Base-by-base conservation (phyloP, 2,797 vertebrate genomes). In the Esox masquinongy region DNA sequence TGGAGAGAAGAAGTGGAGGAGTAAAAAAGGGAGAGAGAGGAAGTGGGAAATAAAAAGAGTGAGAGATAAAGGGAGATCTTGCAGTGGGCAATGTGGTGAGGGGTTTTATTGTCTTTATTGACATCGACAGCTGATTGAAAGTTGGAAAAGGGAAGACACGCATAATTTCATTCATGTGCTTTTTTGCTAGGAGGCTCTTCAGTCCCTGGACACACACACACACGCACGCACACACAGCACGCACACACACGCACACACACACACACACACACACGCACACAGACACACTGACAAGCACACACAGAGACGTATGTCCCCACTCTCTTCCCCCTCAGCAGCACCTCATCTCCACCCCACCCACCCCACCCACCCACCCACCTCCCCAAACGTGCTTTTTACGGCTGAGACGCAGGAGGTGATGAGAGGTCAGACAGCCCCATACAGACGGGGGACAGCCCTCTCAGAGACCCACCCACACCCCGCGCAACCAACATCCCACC, bases 351-450 rank as follows among this genome's bases (percentile, higher is more conserved):
- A 74, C 74, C 80, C 79, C 74, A 68, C 72, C 79, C 83, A 75
- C 83, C 82, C 36, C 74, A 83, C 71, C 74, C 71, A 75, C 64
- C 36, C 75, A 63, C 36, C 39, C 5, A 43, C 39, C 39, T 74
- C 88, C 88, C 85, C 85, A 89, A 89, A 92, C 86, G 91, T 87
- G 92, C 93, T 94, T 94, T 95, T 95, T 92, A 92, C 94, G 94
- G 92, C 90, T 82, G 79, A 85, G 85, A 85, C 88, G 71, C 84
- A 86, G 39, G 79, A 73, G 86, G 78, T 83, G 84, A 90, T 89
- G 89, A 88, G 74, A 86, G 90, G 91, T 92, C 89, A 94, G 61
- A 64, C 74, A 80, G 85, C 88, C 68, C 74, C 53, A 29, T 9
- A 22, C 56, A 22, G n/a, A 26, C 56, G 11, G 56, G 7, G 3